phyloP scores from a whole-genome alignment of 1,140 invertebrate species.

The Drosophila takahashii region DNA sequence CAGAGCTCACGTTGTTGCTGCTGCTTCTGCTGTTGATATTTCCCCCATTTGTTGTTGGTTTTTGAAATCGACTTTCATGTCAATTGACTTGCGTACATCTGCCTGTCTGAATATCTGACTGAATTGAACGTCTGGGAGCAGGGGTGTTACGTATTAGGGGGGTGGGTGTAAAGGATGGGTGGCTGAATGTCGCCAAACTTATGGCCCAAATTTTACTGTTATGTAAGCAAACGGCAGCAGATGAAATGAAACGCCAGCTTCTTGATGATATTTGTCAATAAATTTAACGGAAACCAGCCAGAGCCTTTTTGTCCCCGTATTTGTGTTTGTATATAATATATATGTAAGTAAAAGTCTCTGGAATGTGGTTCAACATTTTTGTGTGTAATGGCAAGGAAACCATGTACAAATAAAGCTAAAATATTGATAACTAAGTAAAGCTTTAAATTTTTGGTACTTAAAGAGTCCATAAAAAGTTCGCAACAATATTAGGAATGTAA shows the following conservation, averaged over 20 bases:
- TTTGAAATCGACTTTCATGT: constrained; percentile 82
- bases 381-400: constrained; percentile 32
- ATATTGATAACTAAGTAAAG: constrained; percentile 1
- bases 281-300: constrained; percentile 71
- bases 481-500: not conserved
- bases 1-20: constrained; percentile 64
- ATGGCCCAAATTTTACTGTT: constrained; percentile 76
- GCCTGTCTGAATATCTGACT: constrained; percentile 43
- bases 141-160: not conserved
- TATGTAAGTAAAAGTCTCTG: constrained; percentile 8
- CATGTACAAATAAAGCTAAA: constrained; percentile 27
- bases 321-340: constrained; percentile 1
- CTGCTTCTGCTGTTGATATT: constrained; percentile 47
- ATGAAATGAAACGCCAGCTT: constrained; percentile 76
- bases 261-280: constrained; percentile 81
- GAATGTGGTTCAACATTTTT: constrained; percentile 33
- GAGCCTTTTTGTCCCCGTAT: constrained; percentile 25
- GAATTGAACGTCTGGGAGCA: constrained; percentile 8
- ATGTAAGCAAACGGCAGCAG: constrained; percentile 70
- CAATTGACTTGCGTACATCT: constrained; percentile 77
- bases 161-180: not conserved
- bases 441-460: not conserved
- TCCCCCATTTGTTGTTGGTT: constrained; percentile 69
- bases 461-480: not conserved
- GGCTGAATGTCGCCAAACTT: constrained; percentile 57